phyloP scores from a whole-genome alignment of 2,888 invertebrate species.

The Scrobipalpa atriplicella region DNA sequence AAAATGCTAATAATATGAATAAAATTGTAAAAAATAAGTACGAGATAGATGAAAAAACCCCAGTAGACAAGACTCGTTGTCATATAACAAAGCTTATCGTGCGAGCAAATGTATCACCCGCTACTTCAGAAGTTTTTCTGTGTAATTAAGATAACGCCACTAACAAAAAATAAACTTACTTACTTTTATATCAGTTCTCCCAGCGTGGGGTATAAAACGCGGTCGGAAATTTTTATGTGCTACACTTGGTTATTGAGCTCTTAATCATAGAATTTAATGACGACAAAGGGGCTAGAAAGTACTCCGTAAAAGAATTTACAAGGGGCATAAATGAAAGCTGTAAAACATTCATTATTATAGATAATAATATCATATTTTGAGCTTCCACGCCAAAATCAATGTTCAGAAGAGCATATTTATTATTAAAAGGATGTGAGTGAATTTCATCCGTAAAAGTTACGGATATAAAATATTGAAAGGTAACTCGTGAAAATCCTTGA shows the following conservation, averaged over 20 bases:
- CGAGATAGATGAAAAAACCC: neutral
- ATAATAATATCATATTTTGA: neutral
- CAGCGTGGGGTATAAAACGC: constrained; percentile 41
- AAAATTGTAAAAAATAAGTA: neutral
- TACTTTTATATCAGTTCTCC: constrained; percentile 47
- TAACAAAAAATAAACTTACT: constrained; percentile 57
- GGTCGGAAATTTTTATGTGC: constrained; percentile 3
- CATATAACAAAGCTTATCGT: constrained; percentile 54
- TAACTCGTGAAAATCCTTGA: constrained; percentile 52
- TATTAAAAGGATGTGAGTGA: neutral
- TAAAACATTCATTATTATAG: constrained; percentile 1
- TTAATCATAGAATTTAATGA: constrained; percentile 8
- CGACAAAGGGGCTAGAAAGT: neutral
- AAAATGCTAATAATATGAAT: neutral
- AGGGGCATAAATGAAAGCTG: constrained; percentile 1
- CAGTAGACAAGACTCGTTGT: constrained; percentile 7
- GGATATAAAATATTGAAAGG: constrained; percentile 23
- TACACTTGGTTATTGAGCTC: constrained; percentile 8
- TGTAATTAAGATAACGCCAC: constrained; percentile 60
- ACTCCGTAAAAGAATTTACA: neutral
- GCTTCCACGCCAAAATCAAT: neutral
- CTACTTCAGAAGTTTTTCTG: constrained; percentile 70
- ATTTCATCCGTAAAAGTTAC: neutral
- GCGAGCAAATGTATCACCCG: constrained; percentile 61
- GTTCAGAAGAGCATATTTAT: neutral